Evolutionary conservation across 1,140 invertebrate species (phyloP).

Genomic region (Aphelenchoides besseyi): DNA sequence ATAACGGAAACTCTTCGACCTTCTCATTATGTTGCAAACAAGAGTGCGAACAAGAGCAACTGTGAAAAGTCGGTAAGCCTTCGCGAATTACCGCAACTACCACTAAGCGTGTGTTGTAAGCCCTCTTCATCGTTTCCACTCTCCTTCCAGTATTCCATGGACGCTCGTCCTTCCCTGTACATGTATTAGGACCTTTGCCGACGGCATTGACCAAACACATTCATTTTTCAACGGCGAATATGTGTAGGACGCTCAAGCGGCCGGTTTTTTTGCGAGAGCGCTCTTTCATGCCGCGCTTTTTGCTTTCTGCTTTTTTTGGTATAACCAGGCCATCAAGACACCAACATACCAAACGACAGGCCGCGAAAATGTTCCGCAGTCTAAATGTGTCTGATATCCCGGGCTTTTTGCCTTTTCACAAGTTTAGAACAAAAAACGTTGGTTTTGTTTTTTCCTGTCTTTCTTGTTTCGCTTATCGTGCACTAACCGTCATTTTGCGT

Average conservation of each 20-base stretch:
- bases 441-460: not conserved
- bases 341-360: not conserved
- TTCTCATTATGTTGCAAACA: too few species aligned
- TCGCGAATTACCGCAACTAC: not conserved
- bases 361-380: not conserved
- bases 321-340: conserved; percentile 1
- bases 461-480: not conserved
- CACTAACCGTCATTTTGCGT: too few species aligned
- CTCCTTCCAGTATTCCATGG: not conserved
- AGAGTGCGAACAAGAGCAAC: not conserved
- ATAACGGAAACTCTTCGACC: too few species aligned
- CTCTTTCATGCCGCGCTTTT: conserved; percentile 3
- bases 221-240: not conserved
- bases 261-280: not conserved
- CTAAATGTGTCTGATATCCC: not conserved
- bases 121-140: not conserved
- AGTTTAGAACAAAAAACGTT: not conserved
- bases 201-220: conserved; percentile 5
- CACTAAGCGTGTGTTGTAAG: not conserved
- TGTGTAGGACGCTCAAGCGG: not conserved
- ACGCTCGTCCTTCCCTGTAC: not conserved
- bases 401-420: not conserved
- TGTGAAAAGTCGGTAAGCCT: not conserved
- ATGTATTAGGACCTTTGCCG: not conserved
- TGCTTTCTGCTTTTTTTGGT: not conserved